These are phyloP conservation scores for Hippopotamyrus pictus DNA, from an alignment of 2,797 vertebrate genomes.

Conservation along the genomic window DNA sequence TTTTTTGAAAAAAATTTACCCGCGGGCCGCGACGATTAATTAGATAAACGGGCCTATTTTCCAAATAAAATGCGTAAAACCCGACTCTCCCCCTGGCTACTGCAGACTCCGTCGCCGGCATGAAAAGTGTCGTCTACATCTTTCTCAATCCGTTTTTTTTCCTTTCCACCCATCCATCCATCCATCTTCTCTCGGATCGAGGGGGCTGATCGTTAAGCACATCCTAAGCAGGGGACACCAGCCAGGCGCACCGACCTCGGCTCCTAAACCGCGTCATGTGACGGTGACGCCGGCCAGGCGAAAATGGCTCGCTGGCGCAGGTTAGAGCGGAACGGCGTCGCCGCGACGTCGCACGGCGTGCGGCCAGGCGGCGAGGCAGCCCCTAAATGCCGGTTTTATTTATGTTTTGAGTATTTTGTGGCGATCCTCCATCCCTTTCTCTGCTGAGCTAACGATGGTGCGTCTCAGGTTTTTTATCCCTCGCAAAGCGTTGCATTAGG, in stretches of 20 bases:
- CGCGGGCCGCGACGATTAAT: slow-evolving; percentile 44
- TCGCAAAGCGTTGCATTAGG: neutral
- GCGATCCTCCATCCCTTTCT: neutral
- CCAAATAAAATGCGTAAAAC: slow-evolving; percentile 40
- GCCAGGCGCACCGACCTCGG: slow-evolving; percentile 50
- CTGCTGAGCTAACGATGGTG: neutral
- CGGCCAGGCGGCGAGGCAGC: neutral
- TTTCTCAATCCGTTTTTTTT: slow-evolving; percentile 39
- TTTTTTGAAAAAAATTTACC: slow-evolving; percentile 20
- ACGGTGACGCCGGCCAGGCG: slow-evolving; percentile 16
- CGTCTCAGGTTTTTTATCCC: neutral
- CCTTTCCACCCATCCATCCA: neutral
- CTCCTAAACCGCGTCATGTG: slow-evolving; percentile 41
- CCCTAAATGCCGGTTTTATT: neutral
- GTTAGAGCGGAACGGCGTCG: neutral
- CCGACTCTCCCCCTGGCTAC: slow-evolving; percentile 11
- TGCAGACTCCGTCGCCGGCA: slow-evolving; percentile 33
- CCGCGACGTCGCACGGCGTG: neutral
- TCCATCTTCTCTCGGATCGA: neutral
- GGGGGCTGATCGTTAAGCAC: slow-evolving; percentile 16
- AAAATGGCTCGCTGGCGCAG: neutral
- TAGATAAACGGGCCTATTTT: slow-evolving; percentile 40
- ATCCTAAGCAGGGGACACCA: slow-evolving; percentile 48
- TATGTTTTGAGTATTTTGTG: neutral
- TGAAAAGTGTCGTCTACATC: slow-evolving; percentile 42